Conservation (phyloP, 2,797 vertebrate species). For the Pseudopleuronectes americanus region DNA sequence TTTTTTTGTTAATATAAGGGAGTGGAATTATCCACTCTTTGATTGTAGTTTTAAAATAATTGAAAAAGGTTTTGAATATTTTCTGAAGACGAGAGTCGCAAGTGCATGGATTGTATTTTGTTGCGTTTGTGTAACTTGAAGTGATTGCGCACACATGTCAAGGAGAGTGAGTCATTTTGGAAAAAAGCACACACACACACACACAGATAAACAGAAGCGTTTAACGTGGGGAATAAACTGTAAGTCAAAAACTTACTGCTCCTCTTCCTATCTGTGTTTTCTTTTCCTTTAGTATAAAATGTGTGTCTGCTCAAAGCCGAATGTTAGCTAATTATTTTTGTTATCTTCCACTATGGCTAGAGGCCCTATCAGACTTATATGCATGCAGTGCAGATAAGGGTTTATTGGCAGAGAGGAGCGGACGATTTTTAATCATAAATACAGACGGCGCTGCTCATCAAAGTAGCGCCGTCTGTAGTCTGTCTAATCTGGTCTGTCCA, state of each 20-base stretch:
- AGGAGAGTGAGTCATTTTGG: constrained; percentile 38
- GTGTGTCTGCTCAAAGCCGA: constrained; percentile 79
- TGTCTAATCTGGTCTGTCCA: constrained; percentile 74
- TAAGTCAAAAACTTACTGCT: constrained; percentile 50
- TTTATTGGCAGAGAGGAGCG: constrained; percentile 77
- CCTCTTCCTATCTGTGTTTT: constrained; percentile 64
- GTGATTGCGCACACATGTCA: background rate
- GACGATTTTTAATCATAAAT: constrained; percentile 83
- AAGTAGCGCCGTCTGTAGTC: constrained; percentile 78
- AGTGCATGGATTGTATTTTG: too few species aligned
- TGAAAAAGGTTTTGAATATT: constrained; percentile 39
- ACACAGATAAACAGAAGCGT: constrained; percentile 58
- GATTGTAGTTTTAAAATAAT: too few species aligned
- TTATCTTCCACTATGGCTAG: constrained; percentile 83
- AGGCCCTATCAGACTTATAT: constrained; percentile 83
- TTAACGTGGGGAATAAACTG: constrained; percentile 66
- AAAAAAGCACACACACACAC: constrained; percentile 31
- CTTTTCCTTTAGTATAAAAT: constrained; percentile 63
- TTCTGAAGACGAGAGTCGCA: constrained; percentile 47
- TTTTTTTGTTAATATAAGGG: too few species aligned
- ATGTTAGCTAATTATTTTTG: constrained; percentile 88
- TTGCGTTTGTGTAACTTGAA: background rate
- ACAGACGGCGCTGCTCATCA: constrained; percentile 78
- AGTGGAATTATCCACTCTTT: too few species aligned
- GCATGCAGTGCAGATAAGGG: constrained; percentile 83